These are phyloP conservation scores for Podarcis lilfordi DNA, from an alignment of 2,797 vertebrate species.

Conservation along the genomic window DNA sequence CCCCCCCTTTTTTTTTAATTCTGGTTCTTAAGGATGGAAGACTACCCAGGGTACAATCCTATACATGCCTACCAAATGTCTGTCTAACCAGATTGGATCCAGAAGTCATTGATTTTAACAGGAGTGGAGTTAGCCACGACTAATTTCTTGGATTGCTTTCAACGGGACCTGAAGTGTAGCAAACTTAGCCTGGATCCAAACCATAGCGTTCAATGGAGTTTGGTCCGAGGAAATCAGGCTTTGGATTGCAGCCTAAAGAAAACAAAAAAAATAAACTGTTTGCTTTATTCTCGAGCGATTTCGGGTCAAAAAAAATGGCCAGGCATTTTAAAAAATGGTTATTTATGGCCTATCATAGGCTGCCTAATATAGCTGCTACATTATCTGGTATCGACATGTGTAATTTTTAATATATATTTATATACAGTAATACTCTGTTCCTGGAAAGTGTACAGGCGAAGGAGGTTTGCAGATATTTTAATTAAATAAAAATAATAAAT, in stretches of 20 bases:
- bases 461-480: neutral
- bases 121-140: too few relatives aligned
- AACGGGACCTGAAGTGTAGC: neutral
- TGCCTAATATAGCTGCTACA: neutral
- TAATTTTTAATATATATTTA: too few relatives aligned
- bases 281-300: neutral
- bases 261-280: neutral
- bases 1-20: too few relatives aligned
- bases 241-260: neutral
- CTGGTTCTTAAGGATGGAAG: neutral
- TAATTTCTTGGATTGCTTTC: neutral
- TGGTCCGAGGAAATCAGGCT: neutral
- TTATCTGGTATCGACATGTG: too few relatives aligned
- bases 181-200: neutral
- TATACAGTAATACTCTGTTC: neutral
- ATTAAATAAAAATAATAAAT: neutral
- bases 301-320: neutral
- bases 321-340: neutral
- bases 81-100: too few relatives aligned
- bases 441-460: neutral
- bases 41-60: neutral
- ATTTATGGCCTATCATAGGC: neutral
- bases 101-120: neutral
- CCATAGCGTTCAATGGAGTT: neutral
- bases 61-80: neutral